Base-by-base conservation (phyloP, 1,140 invertebrate species). In the Anastrepha obliqua region DNA sequence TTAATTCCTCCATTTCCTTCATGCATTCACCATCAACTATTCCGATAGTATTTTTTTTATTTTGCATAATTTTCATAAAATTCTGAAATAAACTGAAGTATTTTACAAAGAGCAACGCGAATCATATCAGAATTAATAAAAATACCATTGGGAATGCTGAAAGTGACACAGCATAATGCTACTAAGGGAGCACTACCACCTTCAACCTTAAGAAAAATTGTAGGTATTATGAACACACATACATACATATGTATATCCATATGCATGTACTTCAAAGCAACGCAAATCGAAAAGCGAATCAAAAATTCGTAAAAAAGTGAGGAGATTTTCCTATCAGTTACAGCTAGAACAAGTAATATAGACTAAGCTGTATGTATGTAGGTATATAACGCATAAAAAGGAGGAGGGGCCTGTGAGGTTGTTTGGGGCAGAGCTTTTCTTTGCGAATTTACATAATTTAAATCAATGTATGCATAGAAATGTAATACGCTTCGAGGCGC, bases 361-460 rank as follows among this genome's bases (percentile, higher is more conserved):
- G 51, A 55, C 51, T 29, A 29, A 55, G 51, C 51, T 55, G 51
- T 8, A 6, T 55, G 51, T 8, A 6, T 55, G 51, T 11, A 55
- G 29, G 29, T 11, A 55, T 6, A 55, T 55, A 55, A 55, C 51
- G 51, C 51, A 55, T 55, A 55, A 55, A 55, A 11, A 11, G 51
- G 51, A 6, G 51, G 51, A 55, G 51, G 51, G 51, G 11, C 6
- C 51, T 8, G 51, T 11, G 51, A 55, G 11, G 6, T 55, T 55
- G 51, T 55, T 55, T 44, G 42, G 6, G 44, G 42, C 3, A 47
- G 67, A 5, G 39, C 67, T 74, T 74, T 74, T 47, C 67, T 17
- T 13, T 74, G 67, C 42, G 67, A 74, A 74, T 74, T 74, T 74
- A 74, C 67, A 74, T 74, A 74, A 74, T 74, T 74, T 74, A 74